Conservation (phyloP, 2,113 vertebrate species). For the Eptesicus fuscus region DNA sequence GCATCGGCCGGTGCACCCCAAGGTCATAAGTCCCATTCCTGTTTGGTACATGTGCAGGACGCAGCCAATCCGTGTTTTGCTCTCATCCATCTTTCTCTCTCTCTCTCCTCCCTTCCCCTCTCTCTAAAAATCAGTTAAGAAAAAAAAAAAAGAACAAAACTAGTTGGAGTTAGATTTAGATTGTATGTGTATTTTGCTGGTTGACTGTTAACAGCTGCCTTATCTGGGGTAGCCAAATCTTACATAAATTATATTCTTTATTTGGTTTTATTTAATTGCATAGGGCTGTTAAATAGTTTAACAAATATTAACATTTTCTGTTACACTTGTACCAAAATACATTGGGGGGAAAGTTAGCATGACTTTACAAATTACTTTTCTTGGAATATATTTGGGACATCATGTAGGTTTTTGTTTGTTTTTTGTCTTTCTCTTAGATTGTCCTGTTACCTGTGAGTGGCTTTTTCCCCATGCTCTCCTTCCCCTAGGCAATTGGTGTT, state of each 20-base stretch:
- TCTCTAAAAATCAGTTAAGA: too few relatives aligned
- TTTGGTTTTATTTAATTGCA: constrained; percentile 76
- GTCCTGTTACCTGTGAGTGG: neutral
- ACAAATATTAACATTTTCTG: constrained; percentile 58
- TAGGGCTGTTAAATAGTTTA: constrained; percentile 70
- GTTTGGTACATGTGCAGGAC: too few relatives aligned
- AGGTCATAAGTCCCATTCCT: too few relatives aligned
- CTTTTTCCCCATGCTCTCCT: neutral
- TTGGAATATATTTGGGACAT: neutral
- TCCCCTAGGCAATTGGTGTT: neutral
- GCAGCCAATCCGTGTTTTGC: too few relatives aligned
- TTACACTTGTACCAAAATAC: neutral
- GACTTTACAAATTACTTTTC: neutral
- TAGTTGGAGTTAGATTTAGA: constrained; percentile 55
- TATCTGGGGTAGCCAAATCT: constrained; percentile 68
- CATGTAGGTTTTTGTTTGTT: neutral
- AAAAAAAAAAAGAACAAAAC: neutral
- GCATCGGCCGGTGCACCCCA: too few relatives aligned
- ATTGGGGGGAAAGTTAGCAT: neutral
- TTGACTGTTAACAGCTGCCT: constrained; percentile 70
- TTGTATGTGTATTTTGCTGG: constrained; percentile 54
- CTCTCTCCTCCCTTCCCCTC: too few relatives aligned
- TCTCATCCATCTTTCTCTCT: too few relatives aligned
- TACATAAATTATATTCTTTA: constrained; percentile 76
- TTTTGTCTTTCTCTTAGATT: neutral